Base-by-base conservation (phyloP, 1,140 invertebrate species). In the Cydia splendana region DNA sequence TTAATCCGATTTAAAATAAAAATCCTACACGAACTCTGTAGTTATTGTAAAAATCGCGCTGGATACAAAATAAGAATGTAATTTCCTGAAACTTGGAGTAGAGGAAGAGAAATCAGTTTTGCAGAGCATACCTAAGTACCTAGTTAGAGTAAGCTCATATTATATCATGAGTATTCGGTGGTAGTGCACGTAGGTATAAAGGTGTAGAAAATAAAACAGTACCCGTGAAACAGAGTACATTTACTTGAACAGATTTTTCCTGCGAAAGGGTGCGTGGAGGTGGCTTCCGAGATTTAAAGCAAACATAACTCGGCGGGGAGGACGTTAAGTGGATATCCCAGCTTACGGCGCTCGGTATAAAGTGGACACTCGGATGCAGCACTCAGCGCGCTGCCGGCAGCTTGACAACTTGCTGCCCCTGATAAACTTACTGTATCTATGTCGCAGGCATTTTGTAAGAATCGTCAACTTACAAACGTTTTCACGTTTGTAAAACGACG, bases 231-330 rank as follows among this genome's bases (percentile, higher is more conserved):
- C 67, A 71, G 34, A 71, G 34, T 71, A 71, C 38, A 71, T 71
- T 71, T 71, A 20, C 67, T 71, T 42, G 30, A 71, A 18, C 67
- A 71, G 67, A 71, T 71, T 71, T 45, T 34, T 75, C 57, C 20
- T 75, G 62, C 57, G 28, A 75, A 38, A 18, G 13, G 53, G 28
- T 30, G 53, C 57, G 53, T n/a, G 53, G 34, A 75, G 53, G 53
- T 75, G 57, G 53, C 57, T 65, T 75, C 75, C 18, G 75, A 75
- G 75, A 75, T 75, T 75, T 65, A 75, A 75, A 67, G 75, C 57
- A 75, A 75, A 75, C 57, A 75, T 75, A 75, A 65, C 57, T 65
- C 30, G 67, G 20, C 67, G 24, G 18, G 75, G 53, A 65, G 34
- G 34, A 65, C 51, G 53, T 57, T 34, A 42, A 75, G 75, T 62